Conservation (phyloP, 2,888 invertebrate genomes). For the Germaria angustata region DNA sequence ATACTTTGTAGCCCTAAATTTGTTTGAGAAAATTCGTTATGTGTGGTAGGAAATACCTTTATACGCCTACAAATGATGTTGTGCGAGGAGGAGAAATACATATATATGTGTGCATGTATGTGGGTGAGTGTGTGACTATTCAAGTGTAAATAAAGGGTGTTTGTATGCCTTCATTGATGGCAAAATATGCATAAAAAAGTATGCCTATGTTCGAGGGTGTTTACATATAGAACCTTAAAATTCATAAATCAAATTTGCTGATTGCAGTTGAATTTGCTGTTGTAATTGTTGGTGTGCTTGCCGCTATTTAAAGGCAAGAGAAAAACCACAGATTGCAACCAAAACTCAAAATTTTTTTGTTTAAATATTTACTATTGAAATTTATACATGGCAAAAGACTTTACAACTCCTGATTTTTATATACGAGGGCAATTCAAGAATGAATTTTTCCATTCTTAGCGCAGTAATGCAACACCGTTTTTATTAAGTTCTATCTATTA, state of each 20-base stretch:
- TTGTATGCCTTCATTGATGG: background rate
- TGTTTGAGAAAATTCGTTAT: slow-evolving; percentile 1
- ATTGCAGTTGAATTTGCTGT: slow-evolving; percentile 59
- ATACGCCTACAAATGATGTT: background rate
- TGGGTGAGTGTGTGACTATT: background rate
- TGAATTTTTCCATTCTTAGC: too few species aligned
- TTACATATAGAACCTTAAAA: slow-evolving; percentile 53
- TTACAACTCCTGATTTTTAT: background rate
- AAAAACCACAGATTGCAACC: slow-evolving; percentile 45
- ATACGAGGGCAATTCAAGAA: too few species aligned
- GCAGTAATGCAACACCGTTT: too few species aligned
- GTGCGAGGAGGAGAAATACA: background rate
- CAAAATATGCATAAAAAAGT: background rate
- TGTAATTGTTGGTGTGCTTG: slow-evolving; percentile 2
- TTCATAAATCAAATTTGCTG: slow-evolving; percentile 66
- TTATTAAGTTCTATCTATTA: too few species aligned
- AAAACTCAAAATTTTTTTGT: slow-evolving; percentile 43
- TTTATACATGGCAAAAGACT: background rate
- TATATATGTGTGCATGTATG: background rate
- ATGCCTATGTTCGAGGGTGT: slow-evolving; percentile 10
- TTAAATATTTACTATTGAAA: background rate
- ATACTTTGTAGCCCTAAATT: background rate
- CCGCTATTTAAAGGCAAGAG: background rate
- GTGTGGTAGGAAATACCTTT: slow-evolving; percentile 5
- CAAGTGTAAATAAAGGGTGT: background rate